Evolutionary conservation across 2,113 vertebrate genomes (phyloP), one percentile per base, ranked within the genome.

Genomic region (Siphamia tubifer): DNA sequence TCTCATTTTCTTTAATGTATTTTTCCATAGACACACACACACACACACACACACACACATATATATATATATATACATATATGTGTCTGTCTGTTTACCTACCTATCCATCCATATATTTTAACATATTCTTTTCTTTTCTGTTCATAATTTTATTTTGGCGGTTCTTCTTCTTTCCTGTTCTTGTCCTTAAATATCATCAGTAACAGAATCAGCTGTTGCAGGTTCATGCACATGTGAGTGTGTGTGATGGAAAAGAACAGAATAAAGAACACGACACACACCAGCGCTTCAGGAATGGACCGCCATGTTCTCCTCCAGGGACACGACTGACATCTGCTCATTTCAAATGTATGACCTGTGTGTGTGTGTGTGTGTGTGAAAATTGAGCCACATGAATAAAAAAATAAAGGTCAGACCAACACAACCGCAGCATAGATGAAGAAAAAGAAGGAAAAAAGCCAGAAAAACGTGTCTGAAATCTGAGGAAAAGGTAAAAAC

Each of bases 321-420:
- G 63, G 74, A 68, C 15, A 48, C 7, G 32, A 7, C 57, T 72
- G 51, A 79, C 71, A 76, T 68, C 27, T 36, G 57, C 70, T 74
- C 53, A 74, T 84, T 82, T 66, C 11, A 66, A 76, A 85, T 81
- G 57, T 62, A 85, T 85, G 84, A 85, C 48, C 56, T 23, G 20
- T 42, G 35, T 48, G 16, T 43, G 39, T 35, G 24, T 56, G 12
- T 35, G 16, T 6, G 11, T 40, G 28, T 52, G 49, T 47, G 25
- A 7, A n/a, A n/a, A 20, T 3, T 23, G 34, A 40, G 5, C 20
- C n/a, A n/a, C n/a, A n/a, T n/a, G 19, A 4, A 27, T 21, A 35
- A 35, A 5, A n/a, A n/a, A n/a, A n/a, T n/a, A n/a, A n/a, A 8
- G 23, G 9, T 8, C 32, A 35, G 1, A 27, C 4, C 4, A 52